phyloP scores from a whole-genome alignment of 2,113 vertebrate species.

The Talpa occidentalis region DNA sequence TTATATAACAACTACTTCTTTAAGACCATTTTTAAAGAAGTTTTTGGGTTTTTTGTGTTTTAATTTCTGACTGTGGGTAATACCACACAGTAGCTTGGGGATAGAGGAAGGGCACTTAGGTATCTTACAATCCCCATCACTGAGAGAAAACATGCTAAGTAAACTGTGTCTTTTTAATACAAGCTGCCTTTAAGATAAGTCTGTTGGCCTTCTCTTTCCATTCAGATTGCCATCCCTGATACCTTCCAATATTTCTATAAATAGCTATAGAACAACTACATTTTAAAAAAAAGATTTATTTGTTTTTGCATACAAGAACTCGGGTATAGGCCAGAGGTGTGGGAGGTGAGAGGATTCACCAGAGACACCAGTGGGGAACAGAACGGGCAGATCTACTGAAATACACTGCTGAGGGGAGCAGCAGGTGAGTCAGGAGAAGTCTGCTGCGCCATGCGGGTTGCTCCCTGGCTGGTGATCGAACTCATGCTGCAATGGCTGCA shows the following conservation, averaged over 20 bases:
- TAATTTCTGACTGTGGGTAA: background rate
- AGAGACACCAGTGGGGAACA: too few species aligned
- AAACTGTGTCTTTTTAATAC: background rate
- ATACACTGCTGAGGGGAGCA: too few species aligned
- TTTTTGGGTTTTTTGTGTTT: background rate
- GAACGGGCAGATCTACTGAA: too few species aligned
- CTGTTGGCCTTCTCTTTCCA: background rate
- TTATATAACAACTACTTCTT: background rate
- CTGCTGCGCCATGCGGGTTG: too few species aligned
- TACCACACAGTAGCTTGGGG: background rate
- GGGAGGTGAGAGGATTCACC: too few species aligned
- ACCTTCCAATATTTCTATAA: background rate
- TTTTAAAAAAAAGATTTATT: too few species aligned
- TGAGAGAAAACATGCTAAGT: background rate
- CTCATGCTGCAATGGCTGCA: too few species aligned
- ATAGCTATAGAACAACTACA: background rate
- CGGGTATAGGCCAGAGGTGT: too few species aligned
- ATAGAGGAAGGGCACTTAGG: background rate
- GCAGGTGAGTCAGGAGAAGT: too few species aligned
- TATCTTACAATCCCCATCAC: background rate
- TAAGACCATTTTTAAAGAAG: background rate
- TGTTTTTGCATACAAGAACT: too few species aligned
- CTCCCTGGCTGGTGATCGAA: too few species aligned
- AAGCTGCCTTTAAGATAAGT: slow-evolving; percentile 3
- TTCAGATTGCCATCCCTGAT: background rate